Conservation (phyloP, 2,888 invertebrate species). For the Cetonia aurata region DNA sequence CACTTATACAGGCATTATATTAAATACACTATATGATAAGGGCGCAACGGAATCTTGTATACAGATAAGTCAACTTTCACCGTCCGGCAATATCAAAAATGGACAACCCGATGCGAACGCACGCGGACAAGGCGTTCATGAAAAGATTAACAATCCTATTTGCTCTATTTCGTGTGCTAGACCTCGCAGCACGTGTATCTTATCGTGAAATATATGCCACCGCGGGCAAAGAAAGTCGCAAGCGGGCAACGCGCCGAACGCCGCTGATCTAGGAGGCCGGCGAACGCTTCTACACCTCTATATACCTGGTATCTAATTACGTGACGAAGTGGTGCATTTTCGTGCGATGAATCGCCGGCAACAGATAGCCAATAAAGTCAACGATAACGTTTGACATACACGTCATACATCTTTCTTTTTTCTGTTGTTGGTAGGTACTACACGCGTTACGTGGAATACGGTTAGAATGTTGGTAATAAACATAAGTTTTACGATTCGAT, state of each 20-base stretch:
- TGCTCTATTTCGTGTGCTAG: slow-evolving; percentile 52
- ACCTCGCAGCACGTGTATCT: slow-evolving; percentile 43
- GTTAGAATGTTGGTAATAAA: too few species aligned
- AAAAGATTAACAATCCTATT: slow-evolving; percentile 37
- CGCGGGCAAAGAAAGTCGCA: slow-evolving; percentile 60
- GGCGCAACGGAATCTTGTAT: too few species aligned
- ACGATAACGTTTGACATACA: slow-evolving; percentile 59
- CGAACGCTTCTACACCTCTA: neutral
- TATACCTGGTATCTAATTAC: slow-evolving; percentile 55
- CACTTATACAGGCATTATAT: too few species aligned
- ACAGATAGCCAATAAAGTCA: slow-evolving; percentile 36
- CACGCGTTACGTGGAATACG: too few species aligned
- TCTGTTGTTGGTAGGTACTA: too few species aligned
- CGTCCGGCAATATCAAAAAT: too few species aligned
- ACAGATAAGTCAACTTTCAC: too few species aligned
- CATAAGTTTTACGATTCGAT: too few species aligned
- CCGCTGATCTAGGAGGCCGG: neutral
- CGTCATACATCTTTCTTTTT: slow-evolving; percentile 42
- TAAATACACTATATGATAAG: too few species aligned
- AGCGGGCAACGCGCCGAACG: slow-evolving; percentile 53
- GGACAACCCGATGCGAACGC: too few species aligned
- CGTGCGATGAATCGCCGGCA: slow-evolving; percentile 26
- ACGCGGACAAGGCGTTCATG: slow-evolving; percentile 17
- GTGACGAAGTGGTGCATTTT: slow-evolving; percentile 60
- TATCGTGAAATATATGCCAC: slow-evolving; percentile 48